Conservation (phyloP, 2,888 invertebrate genomes). For the Standfussiana lucernea region DNA sequence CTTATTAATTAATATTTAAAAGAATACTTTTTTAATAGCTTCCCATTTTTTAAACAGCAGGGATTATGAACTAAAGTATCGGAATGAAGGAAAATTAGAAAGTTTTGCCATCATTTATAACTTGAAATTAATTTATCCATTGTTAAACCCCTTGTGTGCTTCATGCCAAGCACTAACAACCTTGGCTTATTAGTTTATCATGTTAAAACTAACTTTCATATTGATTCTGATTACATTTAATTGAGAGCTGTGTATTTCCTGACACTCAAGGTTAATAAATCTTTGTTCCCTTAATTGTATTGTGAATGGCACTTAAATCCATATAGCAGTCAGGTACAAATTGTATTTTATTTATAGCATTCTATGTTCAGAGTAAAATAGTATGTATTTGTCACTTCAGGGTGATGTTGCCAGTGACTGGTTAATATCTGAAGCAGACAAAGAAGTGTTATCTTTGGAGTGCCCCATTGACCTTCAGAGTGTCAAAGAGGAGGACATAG, state of each 20-base stretch:
- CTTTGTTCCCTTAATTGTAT: conserved; percentile 19
- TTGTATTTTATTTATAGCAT: conserved; percentile 17
- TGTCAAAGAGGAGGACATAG: conserved; percentile 95
- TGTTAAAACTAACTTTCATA: conserved; percentile 1
- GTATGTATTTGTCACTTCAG: conserved; percentile 52
- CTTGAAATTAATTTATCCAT: background rate
- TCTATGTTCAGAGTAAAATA: background rate
- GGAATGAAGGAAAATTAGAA: no score
- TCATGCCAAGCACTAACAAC: background rate
- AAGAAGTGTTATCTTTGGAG: conserved; percentile 91
- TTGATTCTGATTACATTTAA: conserved; percentile 1
- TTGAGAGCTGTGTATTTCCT: conserved; percentile 28
- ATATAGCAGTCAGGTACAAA: background rate
- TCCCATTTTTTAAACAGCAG: background rate
- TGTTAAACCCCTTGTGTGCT: background rate
- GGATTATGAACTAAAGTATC: background rate
- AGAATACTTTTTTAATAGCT: background rate
- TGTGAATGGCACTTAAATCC: conserved; percentile 22
- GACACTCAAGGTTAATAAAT: conserved; percentile 33
- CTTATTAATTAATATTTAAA: no score
- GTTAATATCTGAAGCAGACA: conserved; percentile 93
- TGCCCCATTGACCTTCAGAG: conserved; percentile 93
- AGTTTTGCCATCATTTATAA: background rate
- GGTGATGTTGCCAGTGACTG: conserved; percentile 92
- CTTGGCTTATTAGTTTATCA: background rate